These are phyloP conservation scores for Tychaedon coryphoeus DNA, from an alignment of 2,113 vertebrate genomes.

Conservation along the genomic window DNA sequence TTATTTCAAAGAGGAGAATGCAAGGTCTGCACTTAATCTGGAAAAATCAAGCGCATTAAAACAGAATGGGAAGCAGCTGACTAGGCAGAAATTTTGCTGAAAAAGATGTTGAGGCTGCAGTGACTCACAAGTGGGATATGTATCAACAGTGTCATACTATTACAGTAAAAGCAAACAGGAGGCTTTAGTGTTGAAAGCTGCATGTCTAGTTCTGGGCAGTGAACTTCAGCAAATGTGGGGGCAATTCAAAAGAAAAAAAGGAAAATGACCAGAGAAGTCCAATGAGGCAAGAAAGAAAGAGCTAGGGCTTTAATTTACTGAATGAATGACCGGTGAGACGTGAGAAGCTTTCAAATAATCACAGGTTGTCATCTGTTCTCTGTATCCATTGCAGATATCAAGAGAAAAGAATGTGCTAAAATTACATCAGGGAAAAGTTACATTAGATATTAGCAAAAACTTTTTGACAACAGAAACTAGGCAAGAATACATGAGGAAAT, in stretches of 20 bases:
- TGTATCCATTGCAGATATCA: not conserved
- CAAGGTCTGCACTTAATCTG: slow-evolving; percentile 37
- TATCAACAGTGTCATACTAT: not conserved
- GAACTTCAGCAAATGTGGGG: not conserved
- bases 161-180: not conserved
- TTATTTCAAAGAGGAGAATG: slow-evolving; percentile 36
- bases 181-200: not conserved
- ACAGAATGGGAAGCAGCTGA: slow-evolving; percentile 44
- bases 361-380: not conserved
- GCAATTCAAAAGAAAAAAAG: not conserved
- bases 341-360: not conserved
- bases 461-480: not conserved
- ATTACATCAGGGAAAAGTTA: not conserved
- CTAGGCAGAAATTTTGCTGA: slow-evolving; percentile 30
- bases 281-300: not conserved
- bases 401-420: not conserved
- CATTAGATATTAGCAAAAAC: not conserved
- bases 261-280: not conserved
- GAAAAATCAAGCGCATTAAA: slow-evolving; percentile 16
- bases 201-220: not conserved
- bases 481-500: not conserved
- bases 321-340: not conserved
- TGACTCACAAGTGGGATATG: slow-evolving; percentile 34
- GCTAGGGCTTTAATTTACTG: not conserved
- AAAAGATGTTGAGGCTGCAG: slow-evolving; percentile 27